A percentile compares a stretch with the other conserved stretches of the same genome.
Evolutionary conservation across 2,113 vertebrate species (phyloP).

Genomic region (Neolamprologus longior): DNA sequence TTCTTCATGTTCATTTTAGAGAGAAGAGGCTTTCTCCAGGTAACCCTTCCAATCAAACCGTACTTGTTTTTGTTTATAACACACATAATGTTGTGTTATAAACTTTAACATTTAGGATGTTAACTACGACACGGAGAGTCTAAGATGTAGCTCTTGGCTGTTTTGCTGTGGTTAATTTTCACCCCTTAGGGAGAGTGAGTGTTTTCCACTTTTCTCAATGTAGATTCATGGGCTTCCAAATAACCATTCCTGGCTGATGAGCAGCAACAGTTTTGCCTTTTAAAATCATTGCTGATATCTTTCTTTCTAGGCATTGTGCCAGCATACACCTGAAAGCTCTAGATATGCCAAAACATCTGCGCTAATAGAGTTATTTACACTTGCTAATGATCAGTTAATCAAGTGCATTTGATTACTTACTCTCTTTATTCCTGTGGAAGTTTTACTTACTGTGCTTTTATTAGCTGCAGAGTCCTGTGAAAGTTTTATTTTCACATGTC

Average conservation of each 20-base stretch:
- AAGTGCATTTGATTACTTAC: neutral
- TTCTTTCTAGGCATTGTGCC: neutral
- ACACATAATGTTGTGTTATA: neutral
- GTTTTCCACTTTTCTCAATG: neutral
- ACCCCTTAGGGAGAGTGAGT: neutral
- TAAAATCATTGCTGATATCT: neutral
- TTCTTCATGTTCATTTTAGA: neutral
- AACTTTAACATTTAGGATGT: neutral
- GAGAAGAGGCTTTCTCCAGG: neutral
- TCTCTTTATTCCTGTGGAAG: neutral
- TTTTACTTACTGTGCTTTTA: neutral
- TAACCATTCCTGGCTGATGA: neutral
- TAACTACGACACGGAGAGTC: neutral
- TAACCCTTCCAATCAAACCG: neutral
- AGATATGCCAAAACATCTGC: neutral
- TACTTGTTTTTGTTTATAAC: neutral
- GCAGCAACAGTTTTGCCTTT: neutral
- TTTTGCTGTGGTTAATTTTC: neutral
- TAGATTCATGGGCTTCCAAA: neutral
- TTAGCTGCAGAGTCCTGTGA: neutral
- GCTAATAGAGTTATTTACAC: neutral
- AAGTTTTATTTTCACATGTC: neutral
- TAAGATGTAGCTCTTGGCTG: neutral
- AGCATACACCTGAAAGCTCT: neutral
- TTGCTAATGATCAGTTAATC: neutral